A percentile compares a stretch with the other conserved stretches of the same genome.
Evolutionary conservation across 1,140 invertebrate species (phyloP).

Genomic region (Phthorimaea operculella): DNA sequence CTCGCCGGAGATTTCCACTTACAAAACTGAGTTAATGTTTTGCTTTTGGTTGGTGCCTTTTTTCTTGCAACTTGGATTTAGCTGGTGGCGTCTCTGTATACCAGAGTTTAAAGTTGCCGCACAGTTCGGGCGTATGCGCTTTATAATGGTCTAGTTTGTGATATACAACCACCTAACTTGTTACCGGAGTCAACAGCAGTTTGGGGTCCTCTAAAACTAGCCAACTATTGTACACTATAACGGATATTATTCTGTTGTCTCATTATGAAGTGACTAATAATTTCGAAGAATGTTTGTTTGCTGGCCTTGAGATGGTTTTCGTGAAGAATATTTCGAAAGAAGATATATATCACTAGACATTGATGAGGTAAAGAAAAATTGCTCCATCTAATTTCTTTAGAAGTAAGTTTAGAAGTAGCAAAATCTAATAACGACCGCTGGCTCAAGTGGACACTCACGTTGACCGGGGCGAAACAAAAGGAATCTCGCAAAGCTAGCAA

Average conservation of each 20-base stretch:
- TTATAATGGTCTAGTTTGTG: slow-evolving; percentile 14
- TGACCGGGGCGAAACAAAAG: slow-evolving; percentile 41
- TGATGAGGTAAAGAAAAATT: too few relatives aligned
- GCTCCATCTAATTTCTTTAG: slow-evolving; percentile 7
- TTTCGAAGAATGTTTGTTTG: too few relatives aligned
- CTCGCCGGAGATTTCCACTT: slow-evolving; percentile 44
- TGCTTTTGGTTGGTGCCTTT: slow-evolving; percentile 35
- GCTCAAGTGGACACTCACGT: slow-evolving; percentile 34
- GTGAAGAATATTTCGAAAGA: too few relatives aligned
- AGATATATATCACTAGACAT: too few relatives aligned
- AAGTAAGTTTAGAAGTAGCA: slow-evolving; percentile 27
- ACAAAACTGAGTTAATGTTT: slow-evolving; percentile 51
- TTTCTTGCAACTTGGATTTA: slow-evolving; percentile 34
- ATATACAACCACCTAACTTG: not conserved
- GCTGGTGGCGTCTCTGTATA: slow-evolving; percentile 31
- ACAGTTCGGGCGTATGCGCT: slow-evolving; percentile 15
- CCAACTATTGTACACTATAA: too few relatives aligned
- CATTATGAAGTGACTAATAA: too few relatives aligned
- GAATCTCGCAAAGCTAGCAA: not conserved
- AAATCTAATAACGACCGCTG: slow-evolving; percentile 39
- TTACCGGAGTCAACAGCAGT: too few relatives aligned
- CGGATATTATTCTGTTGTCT: too few relatives aligned
- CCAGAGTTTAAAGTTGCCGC: slow-evolving; percentile 25
- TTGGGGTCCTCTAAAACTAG: too few relatives aligned
- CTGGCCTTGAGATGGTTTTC: too few relatives aligned